These are phyloP conservation scores for Apamea monoglypha DNA, from an alignment of 2,888 invertebrate genomes.

Conservation along the genomic window DNA sequence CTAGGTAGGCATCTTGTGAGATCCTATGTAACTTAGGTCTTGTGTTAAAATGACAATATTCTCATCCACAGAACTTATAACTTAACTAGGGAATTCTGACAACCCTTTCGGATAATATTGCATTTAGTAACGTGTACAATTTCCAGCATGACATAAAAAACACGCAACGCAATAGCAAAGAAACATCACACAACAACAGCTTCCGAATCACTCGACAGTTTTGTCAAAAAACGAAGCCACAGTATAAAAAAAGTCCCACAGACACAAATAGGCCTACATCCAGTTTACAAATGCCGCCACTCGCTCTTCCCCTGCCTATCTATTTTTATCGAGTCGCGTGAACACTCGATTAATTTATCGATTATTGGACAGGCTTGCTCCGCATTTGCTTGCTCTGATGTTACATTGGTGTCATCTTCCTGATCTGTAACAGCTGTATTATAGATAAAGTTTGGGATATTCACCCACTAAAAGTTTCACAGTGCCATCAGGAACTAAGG, in stretches of 20 bases:
- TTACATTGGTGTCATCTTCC: constrained; percentile 48
- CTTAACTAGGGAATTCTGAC: background rate
- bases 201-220: constrained; percentile 10
- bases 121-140: background rate
- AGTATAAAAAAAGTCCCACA: constrained; percentile 37
- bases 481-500: background rate
- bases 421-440: constrained; percentile 29
- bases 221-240: constrained; percentile 36
- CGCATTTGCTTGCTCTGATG: constrained; percentile 56
- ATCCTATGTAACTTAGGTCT: no score
- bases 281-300: constrained; percentile 42
- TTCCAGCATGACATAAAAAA: background rate
- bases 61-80: background rate
- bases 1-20: background rate
- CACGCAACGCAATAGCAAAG: constrained; percentile 1
- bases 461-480: background rate
- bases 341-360: constrained; percentile 69
- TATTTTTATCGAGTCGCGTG: constrained; percentile 66
- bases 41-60: no score
- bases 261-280: constrained; percentile 49
- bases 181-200: background rate
- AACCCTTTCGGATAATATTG: background rate
- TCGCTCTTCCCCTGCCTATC: constrained; percentile 46
- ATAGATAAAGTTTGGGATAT: background rate
- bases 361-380: constrained; percentile 58